Evolutionary conservation across 2,113 vertebrate species (phyloP), one percentile per base, ranked within the genome.

Genomic region (Platysternon megacephalum): DNA sequence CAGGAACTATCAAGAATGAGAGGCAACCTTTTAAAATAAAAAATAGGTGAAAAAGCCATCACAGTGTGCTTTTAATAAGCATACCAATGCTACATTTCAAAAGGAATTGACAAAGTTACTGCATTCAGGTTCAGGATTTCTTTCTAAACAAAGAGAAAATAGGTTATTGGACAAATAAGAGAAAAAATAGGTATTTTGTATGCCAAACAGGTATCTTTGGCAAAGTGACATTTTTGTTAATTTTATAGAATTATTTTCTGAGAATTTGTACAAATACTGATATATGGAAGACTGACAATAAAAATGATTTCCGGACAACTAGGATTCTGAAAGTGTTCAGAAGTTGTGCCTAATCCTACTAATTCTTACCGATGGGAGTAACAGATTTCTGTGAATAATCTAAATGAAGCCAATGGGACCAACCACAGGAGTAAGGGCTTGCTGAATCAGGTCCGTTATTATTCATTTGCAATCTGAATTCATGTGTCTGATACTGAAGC

Each of bases 391-490:
- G 21, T 39, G n/a, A 74, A 32, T 42, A 35, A 16, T 65, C 32
- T 16, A 85, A 93, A 17, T 13, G 2, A 95, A 84, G 58, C 49
- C 9, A 1, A 0, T 9, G 28, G 52, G 39, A 65, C 84, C 52
- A 82, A 19, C 21, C 17, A 44, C 7, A 80, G 79, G 44, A 93
- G 21, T 10, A 61, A 46, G 29, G 29, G 21, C 61, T 80, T 93
- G 49, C 78, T 93, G 91, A 76, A 87, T 79, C 93, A 92, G 29
- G 53, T 80, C 53, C 39, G 56, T 52, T 68, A 12, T 35, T 94
- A 82, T 8, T 90, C 68, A 94, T 87, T 93, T 78, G 91, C 5
- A 89, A 80, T 53, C 26, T 52, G 22, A 90, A 93, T 81, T 89
- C 0, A 1, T 85, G 84, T 82, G 90, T 92, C 79, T 85, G 79